These are phyloP conservation scores for Encarsia formosa DNA, from an alignment of 2,888 invertebrate species.

Conservation along the genomic window DNA sequence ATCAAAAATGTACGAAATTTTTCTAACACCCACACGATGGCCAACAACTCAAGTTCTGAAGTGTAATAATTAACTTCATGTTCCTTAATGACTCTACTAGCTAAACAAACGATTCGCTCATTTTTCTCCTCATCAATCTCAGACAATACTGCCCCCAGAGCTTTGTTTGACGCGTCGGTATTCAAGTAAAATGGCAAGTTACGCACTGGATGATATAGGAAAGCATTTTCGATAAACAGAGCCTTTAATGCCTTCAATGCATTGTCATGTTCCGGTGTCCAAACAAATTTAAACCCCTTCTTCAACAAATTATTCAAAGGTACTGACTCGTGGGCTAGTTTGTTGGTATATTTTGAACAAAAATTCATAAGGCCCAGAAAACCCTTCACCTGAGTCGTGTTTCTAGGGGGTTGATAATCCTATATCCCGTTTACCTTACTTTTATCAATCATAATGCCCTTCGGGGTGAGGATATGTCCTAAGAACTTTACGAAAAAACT, in stretches of 20 bases:
- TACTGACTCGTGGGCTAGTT: background rate
- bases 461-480: slow-evolving; percentile 28
- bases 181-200: background rate
- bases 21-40: background rate
- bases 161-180: background rate
- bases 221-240: too few species aligned
- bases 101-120: background rate
- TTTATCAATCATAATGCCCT: slow-evolving; percentile 29
- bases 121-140: background rate
- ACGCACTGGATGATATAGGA: background rate
- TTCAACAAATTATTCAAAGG: too few species aligned
- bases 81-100: background rate
- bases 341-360: background rate
- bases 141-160: background rate
- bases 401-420: slow-evolving; percentile 28
- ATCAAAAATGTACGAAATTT: background rate
- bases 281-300: background rate
- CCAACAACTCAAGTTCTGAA: background rate
- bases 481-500: slow-evolving; percentile 31
- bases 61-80: background rate
- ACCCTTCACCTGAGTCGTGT: slow-evolving; percentile 26
- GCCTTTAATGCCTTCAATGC: background rate
- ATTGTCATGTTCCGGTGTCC: background rate
- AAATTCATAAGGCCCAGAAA: too few species aligned
- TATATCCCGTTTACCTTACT: slow-evolving; percentile 28